Evolutionary conservation across 2,888 invertebrate species (phyloP).

Genomic region (Eubasilissa splendida): DNA sequence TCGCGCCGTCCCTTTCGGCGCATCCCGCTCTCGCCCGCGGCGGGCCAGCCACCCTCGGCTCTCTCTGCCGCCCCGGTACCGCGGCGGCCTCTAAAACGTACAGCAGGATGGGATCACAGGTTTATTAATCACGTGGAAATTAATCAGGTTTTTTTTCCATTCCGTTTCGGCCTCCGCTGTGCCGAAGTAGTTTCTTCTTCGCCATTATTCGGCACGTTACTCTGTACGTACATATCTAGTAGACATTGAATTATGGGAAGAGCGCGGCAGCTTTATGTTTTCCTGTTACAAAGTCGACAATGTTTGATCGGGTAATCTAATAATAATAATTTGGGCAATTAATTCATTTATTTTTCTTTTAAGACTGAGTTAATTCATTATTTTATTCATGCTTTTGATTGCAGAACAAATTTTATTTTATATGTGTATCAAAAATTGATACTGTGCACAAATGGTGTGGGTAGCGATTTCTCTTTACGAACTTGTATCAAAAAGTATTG

Average conservation of each 20-base stretch:
- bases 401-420: too few species aligned
- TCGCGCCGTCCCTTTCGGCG: slow-evolving; percentile 14
- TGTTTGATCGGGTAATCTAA: not conserved
- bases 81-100: slow-evolving; percentile 37
- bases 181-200: slow-evolving; percentile 27
- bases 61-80: slow-evolving; percentile 48
- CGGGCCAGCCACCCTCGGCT: slow-evolving; percentile 30
- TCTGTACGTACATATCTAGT: slow-evolving; percentile 1
- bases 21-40: slow-evolving; percentile 24
- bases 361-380: too few species aligned
- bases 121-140: slow-evolving; percentile 57
- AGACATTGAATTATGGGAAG: slow-evolving; percentile 11
- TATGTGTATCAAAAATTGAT: too few species aligned
- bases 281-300: not conserved
- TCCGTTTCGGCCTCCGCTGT: slow-evolving; percentile 22
- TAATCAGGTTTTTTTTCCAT: slow-evolving; percentile 51
- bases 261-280: slow-evolving; percentile 16
- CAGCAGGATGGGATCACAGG: slow-evolving; percentile 49
- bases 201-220: slow-evolving; percentile 33
- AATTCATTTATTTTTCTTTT: too few species aligned
- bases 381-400: too few species aligned
- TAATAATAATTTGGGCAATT: too few species aligned
- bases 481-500: not conserved
- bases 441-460: too few species aligned
- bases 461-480: too few species aligned